Base-by-base conservation (phyloP, 2,113 vertebrate species). In the Balaenoptera acutorostrata region DNA sequence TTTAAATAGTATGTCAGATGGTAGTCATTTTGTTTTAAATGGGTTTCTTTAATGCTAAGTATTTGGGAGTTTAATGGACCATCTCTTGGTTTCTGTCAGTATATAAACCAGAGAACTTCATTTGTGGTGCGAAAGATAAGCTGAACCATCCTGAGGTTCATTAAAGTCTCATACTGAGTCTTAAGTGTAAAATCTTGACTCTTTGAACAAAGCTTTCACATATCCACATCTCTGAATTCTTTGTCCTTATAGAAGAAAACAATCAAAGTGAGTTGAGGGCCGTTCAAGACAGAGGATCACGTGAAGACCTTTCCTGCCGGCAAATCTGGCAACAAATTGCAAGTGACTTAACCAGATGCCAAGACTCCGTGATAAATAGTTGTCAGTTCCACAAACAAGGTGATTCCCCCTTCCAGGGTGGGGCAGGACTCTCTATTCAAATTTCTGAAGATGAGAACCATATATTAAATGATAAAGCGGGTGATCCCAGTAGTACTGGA, bases 251-350 rank as follows among this genome's bases (percentile, higher is more conserved):
- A 97, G 97, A 92, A 49, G 41, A 69, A 57, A 85, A 74, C 66
- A 57, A 31, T 80, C 93, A 90, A 87, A 88, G n/a, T 44, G 85
- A 71, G 33, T 36, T 84, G 80, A 92, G 27, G 9, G 25, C 68
- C 10, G 4, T 93, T 97, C 80, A 39, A 39, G 92, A 92, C 21
- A 33, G 63, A 95, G 63, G 55, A 72, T 68, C 72, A 33, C 64
- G 25, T 44, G 93, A 96, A 81, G 93, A 90, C 57, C 69, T 96
- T 90, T 95, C 75, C 64, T 96, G 86, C 27, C 69, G 95, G 96
- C n/a, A 91, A 39, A 96, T 97, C 36, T 98, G 97, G 97, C 90
- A 94, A 33, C 95, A 97, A 11, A 86, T 96, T 74, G 39, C 82
- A 20, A 57, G 71, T 29, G 84, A 97, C 59, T 90, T 98, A 59